Evolutionary conservation across 64 coral and sea anemone species (phyloP).

Genomic region (Pocillopora verrucosa): DNA sequence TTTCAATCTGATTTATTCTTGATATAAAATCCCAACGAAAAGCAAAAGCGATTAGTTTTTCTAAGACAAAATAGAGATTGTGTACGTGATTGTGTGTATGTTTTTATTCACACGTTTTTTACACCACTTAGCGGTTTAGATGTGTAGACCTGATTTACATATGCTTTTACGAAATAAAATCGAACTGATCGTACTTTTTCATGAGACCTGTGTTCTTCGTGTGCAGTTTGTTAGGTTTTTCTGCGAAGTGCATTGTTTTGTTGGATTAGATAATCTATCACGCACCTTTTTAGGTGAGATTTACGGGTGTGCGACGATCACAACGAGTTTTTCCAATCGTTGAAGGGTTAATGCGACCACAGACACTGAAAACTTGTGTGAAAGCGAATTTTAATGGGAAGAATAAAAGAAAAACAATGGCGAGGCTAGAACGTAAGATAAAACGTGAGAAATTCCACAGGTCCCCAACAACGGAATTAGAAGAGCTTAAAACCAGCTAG

Average conservation of each 20-base stretch:
- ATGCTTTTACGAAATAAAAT: constrained; percentile 27
- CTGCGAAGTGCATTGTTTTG: constrained; percentile 12
- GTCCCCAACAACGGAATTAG: constrained; percentile 58
- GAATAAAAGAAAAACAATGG: not conserved
- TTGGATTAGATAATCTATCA: constrained; percentile 47
- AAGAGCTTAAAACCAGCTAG: constrained; percentile 56
- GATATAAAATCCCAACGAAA: constrained; percentile 33
- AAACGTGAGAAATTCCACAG: constrained; percentile 52
- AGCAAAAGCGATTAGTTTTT: constrained; percentile 52
- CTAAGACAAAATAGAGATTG: constrained; percentile 26
- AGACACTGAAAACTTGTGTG: not conserved
- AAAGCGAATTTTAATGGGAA: not conserved
- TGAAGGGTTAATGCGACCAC: not conserved
- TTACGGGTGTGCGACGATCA: not conserved
- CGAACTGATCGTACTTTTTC: not conserved
- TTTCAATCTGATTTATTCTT: constrained; percentile 46
- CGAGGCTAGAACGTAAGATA: not conserved
- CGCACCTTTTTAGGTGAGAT: constrained; percentile 25
- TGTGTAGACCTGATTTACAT: constrained; percentile 16
- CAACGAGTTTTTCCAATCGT: not conserved
- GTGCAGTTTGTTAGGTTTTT: constrained; percentile 32
- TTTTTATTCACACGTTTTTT: constrained; percentile 37
- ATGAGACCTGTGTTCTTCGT: not conserved
- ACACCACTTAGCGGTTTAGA: not conserved
- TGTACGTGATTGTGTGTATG: constrained; percentile 1